Conservation (phyloP, 2,113 vertebrate genomes). For the Cairina moschata region DNA sequence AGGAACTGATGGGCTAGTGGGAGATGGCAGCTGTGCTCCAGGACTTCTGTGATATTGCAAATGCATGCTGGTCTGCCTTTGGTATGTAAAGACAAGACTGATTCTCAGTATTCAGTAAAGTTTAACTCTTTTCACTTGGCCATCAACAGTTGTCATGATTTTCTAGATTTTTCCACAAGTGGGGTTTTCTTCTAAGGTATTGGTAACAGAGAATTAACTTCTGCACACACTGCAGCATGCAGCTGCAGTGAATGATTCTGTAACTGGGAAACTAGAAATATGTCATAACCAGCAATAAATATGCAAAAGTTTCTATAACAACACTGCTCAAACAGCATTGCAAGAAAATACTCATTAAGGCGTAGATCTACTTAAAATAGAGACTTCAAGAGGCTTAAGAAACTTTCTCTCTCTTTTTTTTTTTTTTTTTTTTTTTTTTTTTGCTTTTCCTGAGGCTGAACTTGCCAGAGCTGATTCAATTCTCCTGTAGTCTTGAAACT, state of each 20-base stretch:
- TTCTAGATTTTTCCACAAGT: neutral
- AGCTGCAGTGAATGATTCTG: neutral
- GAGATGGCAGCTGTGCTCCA: neutral
- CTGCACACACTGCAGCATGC: neutral
- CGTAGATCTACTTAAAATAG: neutral
- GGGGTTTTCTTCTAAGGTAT: neutral
- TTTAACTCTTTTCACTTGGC: neutral
- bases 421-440: neutral
- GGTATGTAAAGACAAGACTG: neutral
- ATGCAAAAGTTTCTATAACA: slow-evolving; percentile 21
- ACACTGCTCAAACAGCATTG: neutral
- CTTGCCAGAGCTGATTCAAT: neutral
- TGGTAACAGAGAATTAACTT: neutral
- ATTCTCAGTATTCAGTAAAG: neutral
- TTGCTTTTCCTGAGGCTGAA: neutral
- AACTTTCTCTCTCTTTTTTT: neutral
- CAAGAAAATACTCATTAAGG: neutral
- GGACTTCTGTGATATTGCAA: neutral
- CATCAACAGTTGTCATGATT: neutral
- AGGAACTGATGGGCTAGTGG: fast-evolving
- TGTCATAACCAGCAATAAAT: neutral
- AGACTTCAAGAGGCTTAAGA: neutral
- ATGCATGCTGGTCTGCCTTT: neutral
- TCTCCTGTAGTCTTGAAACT: neutral
- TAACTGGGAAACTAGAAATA: neutral